phyloP scores from a whole-genome alignment of 2,797 vertebrate genomes.

The Smutsia temminckii region DNA sequence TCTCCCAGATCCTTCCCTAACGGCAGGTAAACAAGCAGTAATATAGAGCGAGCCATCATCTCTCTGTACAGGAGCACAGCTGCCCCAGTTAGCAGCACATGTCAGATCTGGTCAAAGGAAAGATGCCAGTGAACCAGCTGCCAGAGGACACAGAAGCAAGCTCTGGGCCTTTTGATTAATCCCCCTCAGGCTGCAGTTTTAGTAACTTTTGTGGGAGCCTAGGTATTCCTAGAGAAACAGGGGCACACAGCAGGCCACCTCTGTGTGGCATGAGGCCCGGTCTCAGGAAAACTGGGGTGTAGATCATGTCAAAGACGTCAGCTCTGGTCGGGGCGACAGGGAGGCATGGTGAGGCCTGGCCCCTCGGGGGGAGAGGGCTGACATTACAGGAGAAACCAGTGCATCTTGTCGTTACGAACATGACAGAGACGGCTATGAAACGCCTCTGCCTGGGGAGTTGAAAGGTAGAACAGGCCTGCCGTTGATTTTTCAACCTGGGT shows the following conservation, averaged over 20 bases:
- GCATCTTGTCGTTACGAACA: neutral
- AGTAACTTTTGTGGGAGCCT: neutral
- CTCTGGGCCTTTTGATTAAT: neutral
- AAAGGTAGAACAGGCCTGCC: neutral
- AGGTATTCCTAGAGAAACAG: neutral
- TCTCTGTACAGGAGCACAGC: neutral
- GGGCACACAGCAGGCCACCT: neutral
- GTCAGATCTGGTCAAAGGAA: neutral
- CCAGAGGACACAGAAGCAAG: neutral
- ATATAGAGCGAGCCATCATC: neutral
- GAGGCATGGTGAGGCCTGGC: fast-evolving
- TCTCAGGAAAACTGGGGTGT: fast-evolving
- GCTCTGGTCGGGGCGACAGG: fast-evolving
- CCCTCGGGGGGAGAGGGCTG: neutral
- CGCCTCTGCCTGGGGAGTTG: neutral
- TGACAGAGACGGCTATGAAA: neutral
- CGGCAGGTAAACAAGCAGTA: neutral
- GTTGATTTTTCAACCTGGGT: neutral
- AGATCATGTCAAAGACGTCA: fast-evolving
- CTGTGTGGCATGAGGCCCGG: neutral
- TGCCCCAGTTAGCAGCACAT: neutral
- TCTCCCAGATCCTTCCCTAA: neutral
- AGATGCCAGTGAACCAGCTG: neutral
- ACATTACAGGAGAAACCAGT: neutral
- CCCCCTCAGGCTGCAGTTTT: fast-evolving